Percentiles rank a stretch among this genome's conserved stretches.
phyloP scores from a whole-genome alignment of 2,113 vertebrate genomes.

The Sphyrna mokarran region DNA sequence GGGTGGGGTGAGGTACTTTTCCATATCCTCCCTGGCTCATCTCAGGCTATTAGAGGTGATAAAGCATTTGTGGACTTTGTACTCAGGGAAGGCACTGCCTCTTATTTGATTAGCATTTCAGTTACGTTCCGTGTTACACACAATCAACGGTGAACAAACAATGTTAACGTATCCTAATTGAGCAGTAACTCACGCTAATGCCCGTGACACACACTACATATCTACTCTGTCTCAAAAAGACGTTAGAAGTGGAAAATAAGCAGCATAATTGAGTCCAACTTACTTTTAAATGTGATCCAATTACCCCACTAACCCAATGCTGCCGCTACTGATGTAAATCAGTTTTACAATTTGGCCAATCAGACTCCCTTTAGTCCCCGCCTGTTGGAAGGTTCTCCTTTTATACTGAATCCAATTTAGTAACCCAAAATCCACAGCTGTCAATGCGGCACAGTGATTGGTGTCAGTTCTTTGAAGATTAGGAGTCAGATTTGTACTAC shows the following conservation, averaged over 20 bases:
- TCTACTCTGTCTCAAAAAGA: neutral
- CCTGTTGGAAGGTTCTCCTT: neutral
- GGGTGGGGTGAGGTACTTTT: too few relatives aligned
- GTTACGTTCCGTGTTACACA: neutral
- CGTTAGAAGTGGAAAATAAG: constrained; percentile 6
- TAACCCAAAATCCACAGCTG: neutral
- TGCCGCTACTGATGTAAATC: neutral
- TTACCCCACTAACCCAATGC: neutral
- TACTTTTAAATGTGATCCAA: constrained; percentile 18
- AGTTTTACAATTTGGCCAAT: neutral
- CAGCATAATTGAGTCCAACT: constrained; percentile 4
- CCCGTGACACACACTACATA: neutral
- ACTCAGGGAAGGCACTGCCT: neutral
- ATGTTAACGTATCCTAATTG: neutral
- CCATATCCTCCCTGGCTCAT: neutral
- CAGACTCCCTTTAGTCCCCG: neutral
- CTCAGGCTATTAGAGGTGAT: neutral
- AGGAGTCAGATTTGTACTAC: neutral
- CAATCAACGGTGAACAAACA: neutral
- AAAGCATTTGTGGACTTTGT: neutral
- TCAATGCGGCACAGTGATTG: neutral
- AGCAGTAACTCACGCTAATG: neutral
- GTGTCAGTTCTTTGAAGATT: neutral
- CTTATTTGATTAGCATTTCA: neutral
- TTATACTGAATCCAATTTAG: neutral